These are phyloP conservation scores for Parthenolecanium corni DNA, from an alignment of 2,888 invertebrate genomes.

Conservation along the genomic window DNA sequence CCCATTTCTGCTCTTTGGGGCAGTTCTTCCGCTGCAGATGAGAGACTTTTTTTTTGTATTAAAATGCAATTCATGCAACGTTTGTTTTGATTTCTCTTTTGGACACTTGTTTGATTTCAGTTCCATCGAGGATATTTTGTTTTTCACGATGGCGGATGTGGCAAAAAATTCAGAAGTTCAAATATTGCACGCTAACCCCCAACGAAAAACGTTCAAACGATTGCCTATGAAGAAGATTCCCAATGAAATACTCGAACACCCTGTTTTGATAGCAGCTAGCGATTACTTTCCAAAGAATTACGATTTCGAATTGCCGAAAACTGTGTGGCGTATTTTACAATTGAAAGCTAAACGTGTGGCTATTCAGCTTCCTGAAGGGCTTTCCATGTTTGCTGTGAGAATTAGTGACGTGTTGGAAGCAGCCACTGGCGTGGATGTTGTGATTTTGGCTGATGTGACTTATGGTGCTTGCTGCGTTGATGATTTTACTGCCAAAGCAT, in stretches of 20 bases:
- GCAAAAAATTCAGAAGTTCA: too few species aligned
- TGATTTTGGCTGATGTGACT: slow-evolving; percentile 98
- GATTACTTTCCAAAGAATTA: slow-evolving; percentile 79
- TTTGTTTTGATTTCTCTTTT: too few species aligned
- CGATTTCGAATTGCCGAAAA: slow-evolving; percentile 96
- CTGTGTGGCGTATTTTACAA: slow-evolving; percentile 87
- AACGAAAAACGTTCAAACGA: slow-evolving; percentile 66
- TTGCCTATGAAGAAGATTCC: slow-evolving; percentile 66
- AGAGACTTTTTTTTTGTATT: too few species aligned
- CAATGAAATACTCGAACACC: slow-evolving; percentile 62
- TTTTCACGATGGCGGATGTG: too few species aligned
- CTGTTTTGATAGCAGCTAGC: slow-evolving; percentile 58
- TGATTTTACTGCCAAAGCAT: slow-evolving; percentile 82
- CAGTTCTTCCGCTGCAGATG: too few species aligned
- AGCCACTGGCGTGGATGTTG: slow-evolving; percentile 77
- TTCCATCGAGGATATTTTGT: too few species aligned
- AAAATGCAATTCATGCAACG: too few species aligned
- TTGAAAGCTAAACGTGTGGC: slow-evolving; percentile 77
- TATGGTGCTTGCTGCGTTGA: slow-evolving; percentile 99
- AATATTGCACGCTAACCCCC: slow-evolving; percentile 65
- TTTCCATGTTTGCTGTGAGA: slow-evolving; percentile 83
- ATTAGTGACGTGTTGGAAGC: slow-evolving; percentile 85
- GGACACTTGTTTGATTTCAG: too few species aligned
- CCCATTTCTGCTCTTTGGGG: too few species aligned
- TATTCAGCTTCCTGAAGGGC: slow-evolving; percentile 91